Evolutionary conservation across 1,140 invertebrate genomes (phyloP).

Genomic region (Cydia splendana): DNA sequence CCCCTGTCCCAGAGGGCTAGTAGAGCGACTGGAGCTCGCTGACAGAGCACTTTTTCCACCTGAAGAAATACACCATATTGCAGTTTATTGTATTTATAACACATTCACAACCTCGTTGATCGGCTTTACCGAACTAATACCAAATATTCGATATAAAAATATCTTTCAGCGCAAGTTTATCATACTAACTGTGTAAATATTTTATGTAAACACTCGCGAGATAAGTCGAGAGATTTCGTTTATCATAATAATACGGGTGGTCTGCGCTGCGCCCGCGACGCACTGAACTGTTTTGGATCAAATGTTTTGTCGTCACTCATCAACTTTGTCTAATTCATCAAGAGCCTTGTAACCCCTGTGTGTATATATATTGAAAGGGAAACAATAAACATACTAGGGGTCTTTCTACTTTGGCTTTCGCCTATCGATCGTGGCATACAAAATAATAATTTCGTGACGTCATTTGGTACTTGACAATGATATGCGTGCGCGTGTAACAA

Average conservation of each 20-base stretch:
- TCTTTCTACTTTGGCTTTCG: constrained; percentile 50
- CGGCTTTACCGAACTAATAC: not conserved
- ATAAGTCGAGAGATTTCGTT: constrained; percentile 47
- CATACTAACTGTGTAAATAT: constrained; percentile 44
- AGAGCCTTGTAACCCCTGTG: constrained; percentile 46
- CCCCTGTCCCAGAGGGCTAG: constrained; percentile 73
- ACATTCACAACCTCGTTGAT: not conserved
- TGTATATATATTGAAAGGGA: constrained; percentile 41
- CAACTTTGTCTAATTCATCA: constrained; percentile 44
- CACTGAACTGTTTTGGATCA: constrained; percentile 44
- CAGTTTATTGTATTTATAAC: constrained; percentile 13
- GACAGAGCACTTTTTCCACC: constrained; percentile 75
- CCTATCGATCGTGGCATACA: constrained; percentile 57
- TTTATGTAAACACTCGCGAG: constrained; percentile 42
- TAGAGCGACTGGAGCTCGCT: constrained; percentile 77
- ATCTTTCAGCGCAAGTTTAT: constrained; percentile 29
- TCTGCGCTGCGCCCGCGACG: constrained; percentile 51
- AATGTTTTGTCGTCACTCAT: constrained; percentile 20
- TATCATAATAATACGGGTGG: constrained; percentile 60
- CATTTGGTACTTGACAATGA: constrained; percentile 50
- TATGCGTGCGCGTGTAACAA: constrained; percentile 54
- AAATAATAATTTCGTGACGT: constrained; percentile 67
- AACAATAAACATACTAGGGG: constrained; percentile 50
- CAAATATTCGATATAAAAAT: constrained; percentile 19
- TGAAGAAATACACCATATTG: constrained; percentile 46